phyloP scores from a whole-genome alignment of 35 echinoderm and acorn worm species.

The Holothuria glaberrima region DNA sequence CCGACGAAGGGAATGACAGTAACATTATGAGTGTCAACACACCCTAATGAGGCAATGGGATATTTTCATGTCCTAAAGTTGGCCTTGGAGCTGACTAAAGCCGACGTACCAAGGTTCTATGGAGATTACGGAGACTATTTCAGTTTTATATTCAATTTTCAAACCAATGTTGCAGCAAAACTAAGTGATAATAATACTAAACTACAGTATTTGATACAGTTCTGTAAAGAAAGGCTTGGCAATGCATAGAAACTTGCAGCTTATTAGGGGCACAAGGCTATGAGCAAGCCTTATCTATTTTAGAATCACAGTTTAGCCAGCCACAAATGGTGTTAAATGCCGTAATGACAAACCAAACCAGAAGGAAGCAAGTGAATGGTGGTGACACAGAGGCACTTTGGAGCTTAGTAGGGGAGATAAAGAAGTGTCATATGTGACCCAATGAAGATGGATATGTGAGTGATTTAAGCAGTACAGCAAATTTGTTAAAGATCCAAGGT shows the following conservation, averaged over 20 bases:
- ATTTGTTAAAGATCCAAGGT: conserved; percentile 30
- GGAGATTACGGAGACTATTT: conserved; percentile 21
- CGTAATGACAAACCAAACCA: background rate
- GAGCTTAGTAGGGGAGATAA: conserved; percentile 29
- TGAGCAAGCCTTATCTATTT: conserved; percentile 40
- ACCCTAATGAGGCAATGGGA: no score
- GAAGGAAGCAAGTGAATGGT: background rate
- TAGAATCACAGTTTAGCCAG: conserved; percentile 38
- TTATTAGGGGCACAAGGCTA: conserved; percentile 39
- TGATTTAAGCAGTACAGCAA: conserved; percentile 37
- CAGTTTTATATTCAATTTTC: conserved; percentile 31
- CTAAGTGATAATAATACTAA: conserved; percentile 9
- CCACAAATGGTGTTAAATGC: conserved; percentile 54
- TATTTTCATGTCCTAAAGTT: no score
- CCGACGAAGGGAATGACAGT: no score
- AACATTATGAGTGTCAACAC: no score
- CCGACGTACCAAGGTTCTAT: background rate
- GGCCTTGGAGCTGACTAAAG: no score
- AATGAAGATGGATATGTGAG: conserved; percentile 47
- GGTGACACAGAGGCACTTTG: conserved; percentile 42
- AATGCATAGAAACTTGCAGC: conserved; percentile 42
- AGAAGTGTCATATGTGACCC: conserved; percentile 56
- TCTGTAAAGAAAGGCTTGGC: conserved; percentile 21
- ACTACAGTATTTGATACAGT: conserved; percentile 41
- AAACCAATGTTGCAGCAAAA: conserved; percentile 26